Evolutionary conservation across 2,888 invertebrate species (phyloP).

Genomic region (Frankliniella fusca): DNA sequence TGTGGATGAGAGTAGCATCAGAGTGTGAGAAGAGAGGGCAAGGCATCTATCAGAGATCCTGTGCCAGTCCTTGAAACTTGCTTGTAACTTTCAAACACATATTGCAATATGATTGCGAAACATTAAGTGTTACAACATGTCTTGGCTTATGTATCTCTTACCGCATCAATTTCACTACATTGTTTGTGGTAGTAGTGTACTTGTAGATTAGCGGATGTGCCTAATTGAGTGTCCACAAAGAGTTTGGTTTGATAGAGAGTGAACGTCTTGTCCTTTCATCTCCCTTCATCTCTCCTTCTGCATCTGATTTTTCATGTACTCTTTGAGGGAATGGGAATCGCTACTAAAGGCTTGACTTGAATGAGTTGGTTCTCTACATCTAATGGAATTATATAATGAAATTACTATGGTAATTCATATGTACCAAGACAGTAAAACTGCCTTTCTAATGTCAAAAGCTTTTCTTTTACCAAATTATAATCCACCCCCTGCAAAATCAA

Average conservation of each 20-base stretch:
- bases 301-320: too few relatives aligned
- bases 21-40: conserved; percentile 3
- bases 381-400: too few relatives aligned
- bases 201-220: background rate
- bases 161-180: background rate
- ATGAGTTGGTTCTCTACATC: too few relatives aligned
- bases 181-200: background rate
- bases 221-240: background rate
- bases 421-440: too few relatives aligned
- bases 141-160: background rate
- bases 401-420: too few relatives aligned
- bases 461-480: too few relatives aligned
- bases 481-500: too few relatives aligned
- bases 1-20: background rate
- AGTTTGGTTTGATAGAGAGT: background rate
- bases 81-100: background rate
- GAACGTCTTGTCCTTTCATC: background rate
- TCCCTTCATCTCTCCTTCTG: background rate
- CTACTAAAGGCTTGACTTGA: too few relatives aligned
- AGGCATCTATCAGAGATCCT: background rate
- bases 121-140: background rate
- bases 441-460: too few relatives aligned
- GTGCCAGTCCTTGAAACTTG: background rate
- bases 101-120: background rate
- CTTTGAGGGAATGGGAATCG: too few relatives aligned